These are phyloP conservation scores for Brenthis ino DNA, from an alignment of 2,888 invertebrate species.

Conservation along the genomic window DNA sequence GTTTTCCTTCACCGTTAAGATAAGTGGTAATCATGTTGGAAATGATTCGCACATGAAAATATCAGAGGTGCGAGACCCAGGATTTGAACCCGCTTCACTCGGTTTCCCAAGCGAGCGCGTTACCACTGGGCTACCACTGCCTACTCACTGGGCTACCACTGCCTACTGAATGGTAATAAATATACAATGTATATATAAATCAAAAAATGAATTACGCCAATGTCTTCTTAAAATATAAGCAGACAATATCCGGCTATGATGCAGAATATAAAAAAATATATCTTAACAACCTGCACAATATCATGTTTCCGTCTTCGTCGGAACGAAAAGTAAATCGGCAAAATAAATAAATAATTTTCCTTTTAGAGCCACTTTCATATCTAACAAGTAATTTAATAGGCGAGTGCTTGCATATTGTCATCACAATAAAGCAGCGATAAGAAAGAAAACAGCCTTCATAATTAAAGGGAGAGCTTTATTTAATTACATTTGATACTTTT, in stretches of 20 bases:
- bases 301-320: conserved; percentile 6
- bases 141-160: too few relatives aligned
- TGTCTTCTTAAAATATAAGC: neutral
- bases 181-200: neutral
- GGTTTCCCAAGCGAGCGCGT: too few relatives aligned
- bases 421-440: conserved; percentile 74
- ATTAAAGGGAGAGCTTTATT: conserved; percentile 70
- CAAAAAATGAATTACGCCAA: neutral
- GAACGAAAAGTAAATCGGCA: conserved; percentile 14
- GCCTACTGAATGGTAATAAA: too few relatives aligned
- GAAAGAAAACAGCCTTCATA: conserved; percentile 68
- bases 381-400: conserved; percentile 70
- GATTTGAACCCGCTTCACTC: too few relatives aligned
- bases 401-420: conserved; percentile 70
- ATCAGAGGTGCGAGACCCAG: too few relatives aligned
- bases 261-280: conserved; percentile 2
- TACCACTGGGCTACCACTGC: too few relatives aligned
- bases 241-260: neutral
- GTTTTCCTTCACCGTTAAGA: too few relatives aligned
- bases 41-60: too few relatives aligned
- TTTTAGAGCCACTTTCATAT: conserved; percentile 38
- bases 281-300: conserved; percentile 1
- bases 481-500: conserved; percentile 57
- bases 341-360: conserved; percentile 28
- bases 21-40: too few relatives aligned